Evolutionary conservation across 2,888 invertebrate species (phyloP).

Genomic region (Strigamia transsilvanica): DNA sequence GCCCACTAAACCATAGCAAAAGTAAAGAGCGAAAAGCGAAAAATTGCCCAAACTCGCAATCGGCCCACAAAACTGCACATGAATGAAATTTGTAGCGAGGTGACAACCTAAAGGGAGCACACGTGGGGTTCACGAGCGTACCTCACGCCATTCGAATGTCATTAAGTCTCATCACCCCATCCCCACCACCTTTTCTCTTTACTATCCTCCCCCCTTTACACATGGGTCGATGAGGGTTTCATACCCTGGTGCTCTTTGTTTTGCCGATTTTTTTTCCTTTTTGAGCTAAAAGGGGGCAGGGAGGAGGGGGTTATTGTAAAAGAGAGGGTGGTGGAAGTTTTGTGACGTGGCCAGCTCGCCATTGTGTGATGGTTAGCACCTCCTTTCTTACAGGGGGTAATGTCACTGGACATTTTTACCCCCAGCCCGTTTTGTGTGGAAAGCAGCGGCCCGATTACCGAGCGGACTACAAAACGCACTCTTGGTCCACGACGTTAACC

Average conservation of each 20-base stretch:
- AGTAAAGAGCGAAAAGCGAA: background rate
- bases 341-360: slow-evolving; percentile 13
- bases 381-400: slow-evolving; percentile 1
- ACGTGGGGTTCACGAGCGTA: slow-evolving; percentile 34
- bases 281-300: background rate
- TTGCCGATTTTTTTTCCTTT: slow-evolving; percentile 28
- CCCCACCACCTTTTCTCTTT: slow-evolving; percentile 9
- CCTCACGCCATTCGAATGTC: slow-evolving; percentile 41
- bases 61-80: background rate
- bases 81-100: background rate
- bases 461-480: slow-evolving; percentile 22
- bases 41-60: background rate
- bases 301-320: slow-evolving; percentile 28
- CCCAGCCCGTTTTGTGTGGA: slow-evolving; percentile 19
- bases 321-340: slow-evolving; percentile 2
- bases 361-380: slow-evolving; percentile 18
- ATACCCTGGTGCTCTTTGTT: slow-evolving; percentile 38
- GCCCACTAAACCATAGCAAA: background rate
- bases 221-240: slow-evolving; percentile 35
- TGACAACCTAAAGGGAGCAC: background rate
- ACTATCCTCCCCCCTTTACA: background rate
- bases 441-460: slow-evolving; percentile 16
- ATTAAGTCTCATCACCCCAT: slow-evolving; percentile 32
- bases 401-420: slow-evolving; percentile 36
- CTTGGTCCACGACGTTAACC: slow-evolving; percentile 18